Evolutionary conservation across 2,888 invertebrate species (phyloP).

Genomic region (Latheticus oryzae): DNA sequence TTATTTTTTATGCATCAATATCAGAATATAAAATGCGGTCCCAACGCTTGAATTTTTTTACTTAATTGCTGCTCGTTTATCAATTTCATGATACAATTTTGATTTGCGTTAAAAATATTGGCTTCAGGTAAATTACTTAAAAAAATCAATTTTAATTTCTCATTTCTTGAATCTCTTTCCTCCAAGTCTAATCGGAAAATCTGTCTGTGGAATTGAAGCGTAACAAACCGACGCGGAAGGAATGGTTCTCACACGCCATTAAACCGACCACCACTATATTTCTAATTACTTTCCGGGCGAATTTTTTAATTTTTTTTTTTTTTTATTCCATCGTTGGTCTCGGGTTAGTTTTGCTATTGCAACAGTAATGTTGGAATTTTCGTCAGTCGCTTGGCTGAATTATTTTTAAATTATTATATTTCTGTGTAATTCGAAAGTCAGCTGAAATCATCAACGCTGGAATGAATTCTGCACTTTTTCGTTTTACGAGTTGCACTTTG

Average conservation of each 20-base stretch:
- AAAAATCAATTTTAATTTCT: no score
- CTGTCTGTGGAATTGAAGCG: constrained; percentile 42
- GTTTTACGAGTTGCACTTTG: constrained; percentile 8
- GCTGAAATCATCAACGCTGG: constrained; percentile 11
- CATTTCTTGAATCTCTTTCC: neutral
- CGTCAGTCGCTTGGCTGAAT: constrained; percentile 12
- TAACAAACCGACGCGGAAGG: constrained; percentile 33
- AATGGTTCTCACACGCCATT: constrained; percentile 41
- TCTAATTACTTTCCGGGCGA: constrained; percentile 46
- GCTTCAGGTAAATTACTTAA: no score
- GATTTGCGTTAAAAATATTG: no score
- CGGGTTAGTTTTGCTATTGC: constrained; percentile 28
- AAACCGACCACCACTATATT: constrained; percentile 44
- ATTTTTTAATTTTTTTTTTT: constrained; percentile 40
- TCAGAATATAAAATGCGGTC: constrained; percentile 49
- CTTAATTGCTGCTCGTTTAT: constrained; percentile 40
- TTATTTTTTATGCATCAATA: constrained; percentile 60
- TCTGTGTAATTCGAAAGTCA: constrained; percentile 12
- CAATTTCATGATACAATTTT: constrained; percentile 1
- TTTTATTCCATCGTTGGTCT: constrained; percentile 12
- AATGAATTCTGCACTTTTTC: constrained; percentile 14
- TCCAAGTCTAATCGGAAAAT: constrained; percentile 31
- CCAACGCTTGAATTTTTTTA: constrained; percentile 44
- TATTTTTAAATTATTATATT: constrained; percentile 18
- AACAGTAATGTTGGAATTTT: constrained; percentile 6